Conservation (phyloP, 2,797 vertebrate genomes). For the Bradypus variegatus region DNA sequence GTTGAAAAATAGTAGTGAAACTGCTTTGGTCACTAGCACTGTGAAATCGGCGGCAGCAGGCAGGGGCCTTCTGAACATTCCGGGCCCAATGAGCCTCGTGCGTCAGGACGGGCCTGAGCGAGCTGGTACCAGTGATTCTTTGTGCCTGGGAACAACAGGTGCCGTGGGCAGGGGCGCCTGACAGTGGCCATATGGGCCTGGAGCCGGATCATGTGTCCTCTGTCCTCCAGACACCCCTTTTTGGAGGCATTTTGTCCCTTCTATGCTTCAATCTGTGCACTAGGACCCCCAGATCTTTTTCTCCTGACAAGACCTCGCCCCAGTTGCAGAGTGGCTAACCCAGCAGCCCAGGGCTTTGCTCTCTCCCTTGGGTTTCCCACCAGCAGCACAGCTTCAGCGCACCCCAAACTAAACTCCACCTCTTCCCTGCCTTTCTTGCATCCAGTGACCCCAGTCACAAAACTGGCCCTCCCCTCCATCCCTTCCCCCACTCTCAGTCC, state of each 20-base stretch:
- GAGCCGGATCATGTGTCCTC: not conserved
- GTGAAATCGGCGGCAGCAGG: not conserved
- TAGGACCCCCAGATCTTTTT: not conserved
- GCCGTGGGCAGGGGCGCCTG: not conserved
- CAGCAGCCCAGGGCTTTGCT: not conserved
- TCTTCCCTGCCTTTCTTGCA: not conserved
- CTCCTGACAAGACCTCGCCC: not conserved
- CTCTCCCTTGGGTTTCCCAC: not conserved
- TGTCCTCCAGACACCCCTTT: not conserved
- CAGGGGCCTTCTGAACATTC: accelerated
- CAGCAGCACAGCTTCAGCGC: not conserved
- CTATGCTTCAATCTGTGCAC: accelerated
- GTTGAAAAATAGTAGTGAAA: not conserved
- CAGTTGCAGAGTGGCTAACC: not conserved
- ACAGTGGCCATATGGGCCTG: not conserved
- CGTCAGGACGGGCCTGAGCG: accelerated
- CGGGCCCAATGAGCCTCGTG: not conserved
- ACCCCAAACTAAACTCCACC: accelerated
- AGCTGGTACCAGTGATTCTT: not conserved
- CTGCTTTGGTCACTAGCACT: not conserved
- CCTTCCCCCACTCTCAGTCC: accelerated
- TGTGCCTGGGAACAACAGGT: not conserved
- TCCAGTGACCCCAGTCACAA: not conserved
- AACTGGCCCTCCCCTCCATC: too few species aligned
- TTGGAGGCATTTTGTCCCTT: not conserved